Evolutionary conservation across 2,888 invertebrate genomes (phyloP).

Genomic region (Leptinotarsa peninsularis): DNA sequence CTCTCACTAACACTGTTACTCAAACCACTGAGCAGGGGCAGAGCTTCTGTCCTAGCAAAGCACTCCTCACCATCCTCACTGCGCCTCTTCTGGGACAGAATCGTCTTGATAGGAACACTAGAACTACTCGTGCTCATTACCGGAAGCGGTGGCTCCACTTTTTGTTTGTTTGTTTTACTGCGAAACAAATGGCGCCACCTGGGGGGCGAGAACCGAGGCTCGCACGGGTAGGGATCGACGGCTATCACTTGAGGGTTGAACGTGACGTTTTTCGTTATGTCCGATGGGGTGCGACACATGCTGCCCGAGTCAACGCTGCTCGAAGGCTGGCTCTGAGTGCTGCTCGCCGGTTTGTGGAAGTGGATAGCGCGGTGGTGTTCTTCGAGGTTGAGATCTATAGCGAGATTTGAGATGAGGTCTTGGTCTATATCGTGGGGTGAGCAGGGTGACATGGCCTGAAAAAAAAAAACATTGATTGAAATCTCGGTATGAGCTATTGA

Average conservation of each 20-base stretch:
- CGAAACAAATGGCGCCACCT: conserved; percentile 54
- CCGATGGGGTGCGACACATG: conserved; percentile 61
- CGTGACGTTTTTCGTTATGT: conserved; percentile 63
- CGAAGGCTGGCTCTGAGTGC: conserved; percentile 47
- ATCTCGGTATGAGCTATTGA: not conserved
- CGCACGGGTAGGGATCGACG: conserved; percentile 46
- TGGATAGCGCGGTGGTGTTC: conserved; percentile 62
- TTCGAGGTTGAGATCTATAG: conserved; percentile 64
- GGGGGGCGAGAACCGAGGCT: conserved; percentile 47
- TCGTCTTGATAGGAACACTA: conserved; percentile 52
- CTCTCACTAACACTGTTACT: conserved; percentile 63
- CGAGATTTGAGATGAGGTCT: conserved; percentile 64
- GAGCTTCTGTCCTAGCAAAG: conserved; percentile 67
- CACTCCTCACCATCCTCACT: conserved; percentile 46
- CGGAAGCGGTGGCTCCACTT: conserved; percentile 39
- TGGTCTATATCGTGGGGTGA: conserved; percentile 61
- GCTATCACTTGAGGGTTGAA: conserved; percentile 64
- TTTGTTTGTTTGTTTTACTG: conserved; percentile 45
- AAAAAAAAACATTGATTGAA: not conserved
- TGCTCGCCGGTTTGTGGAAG: conserved; percentile 47
- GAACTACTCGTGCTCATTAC: conserved; percentile 34
- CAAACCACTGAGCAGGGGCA: conserved; percentile 70
- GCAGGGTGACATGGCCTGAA: conserved; percentile 48
- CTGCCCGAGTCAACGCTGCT: conserved; percentile 62
- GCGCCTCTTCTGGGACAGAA: conserved; percentile 48